These are phyloP conservation scores for Diplodus puntazzo DNA, from an alignment of 2,797 vertebrate species.

Conservation along the genomic window DNA sequence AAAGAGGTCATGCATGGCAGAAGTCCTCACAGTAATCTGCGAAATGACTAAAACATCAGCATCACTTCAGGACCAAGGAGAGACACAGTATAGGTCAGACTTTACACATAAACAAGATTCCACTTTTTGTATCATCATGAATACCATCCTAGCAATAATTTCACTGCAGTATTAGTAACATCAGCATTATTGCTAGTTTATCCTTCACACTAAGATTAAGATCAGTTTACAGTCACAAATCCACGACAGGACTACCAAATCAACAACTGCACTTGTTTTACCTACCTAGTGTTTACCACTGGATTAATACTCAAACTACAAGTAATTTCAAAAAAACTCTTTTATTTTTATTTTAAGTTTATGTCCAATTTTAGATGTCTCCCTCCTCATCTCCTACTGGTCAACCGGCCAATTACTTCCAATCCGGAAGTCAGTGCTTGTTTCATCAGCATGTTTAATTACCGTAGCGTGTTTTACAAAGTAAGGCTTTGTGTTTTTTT, in stretches of 20 bases:
- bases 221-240: neutral
- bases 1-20: neutral
- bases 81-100: neutral
- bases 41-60: neutral
- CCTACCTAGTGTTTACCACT: neutral
- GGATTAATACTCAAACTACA: too few relatives aligned
- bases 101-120: neutral
- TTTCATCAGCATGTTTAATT: too few relatives aligned
- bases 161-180: neutral
- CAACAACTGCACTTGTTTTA: neutral
- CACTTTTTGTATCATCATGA: neutral
- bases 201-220: neutral
- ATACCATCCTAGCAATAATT: neutral
- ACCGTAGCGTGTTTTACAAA: too few relatives aligned
- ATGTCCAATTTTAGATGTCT: too few relatives aligned
- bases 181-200: neutral
- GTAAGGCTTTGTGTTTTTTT: neutral
- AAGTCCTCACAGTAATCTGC: neutral
- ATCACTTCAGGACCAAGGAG: constrained; percentile 25
- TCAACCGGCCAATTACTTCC: too few relatives aligned
- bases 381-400: too few relatives aligned
- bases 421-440: too few relatives aligned
- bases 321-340: too few relatives aligned
- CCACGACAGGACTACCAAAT: neutral
- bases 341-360: neutral